Conservation (phyloP, 2,888 invertebrate genomes). For the Zaprionus lineosus region DNA sequence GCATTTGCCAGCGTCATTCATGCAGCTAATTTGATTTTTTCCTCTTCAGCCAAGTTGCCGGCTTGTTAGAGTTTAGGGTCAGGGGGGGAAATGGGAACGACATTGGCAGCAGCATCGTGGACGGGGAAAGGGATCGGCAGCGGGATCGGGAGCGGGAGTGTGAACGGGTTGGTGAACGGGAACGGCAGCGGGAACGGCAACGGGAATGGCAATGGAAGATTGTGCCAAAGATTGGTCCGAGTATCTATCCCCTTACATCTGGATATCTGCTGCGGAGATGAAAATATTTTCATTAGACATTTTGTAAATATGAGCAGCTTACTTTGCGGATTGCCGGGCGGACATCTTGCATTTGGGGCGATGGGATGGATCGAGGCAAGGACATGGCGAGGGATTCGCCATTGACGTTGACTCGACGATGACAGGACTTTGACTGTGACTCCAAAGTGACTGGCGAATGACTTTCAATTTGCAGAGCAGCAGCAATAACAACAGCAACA, state of each 20-base stretch:
- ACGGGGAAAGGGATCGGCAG: too few relatives aligned
- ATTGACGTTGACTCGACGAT: conserved; percentile 44
- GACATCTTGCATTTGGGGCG: conserved; percentile 25
- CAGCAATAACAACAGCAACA: conserved; percentile 4
- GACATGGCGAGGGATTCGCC: conserved; percentile 2
- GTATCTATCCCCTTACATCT: too few relatives aligned
- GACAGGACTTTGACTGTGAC: conserved; percentile 44
- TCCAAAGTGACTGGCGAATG: conserved; percentile 38
- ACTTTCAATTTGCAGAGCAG: conserved; percentile 22
- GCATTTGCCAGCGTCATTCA: conserved; percentile 69
- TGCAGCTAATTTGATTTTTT: conserved; percentile 73
- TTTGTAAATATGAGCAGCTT: conserved; percentile 74
- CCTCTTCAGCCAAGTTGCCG: conserved; percentile 34
- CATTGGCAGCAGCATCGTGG: too few relatives aligned
- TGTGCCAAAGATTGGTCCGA: too few relatives aligned
- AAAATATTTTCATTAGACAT: conserved; percentile 76
- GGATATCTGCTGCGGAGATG: conserved; percentile 31
- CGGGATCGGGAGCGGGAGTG: too few relatives aligned
- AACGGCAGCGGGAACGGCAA: too few relatives aligned
- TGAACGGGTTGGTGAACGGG: too few relatives aligned
- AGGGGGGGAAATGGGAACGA: too few relatives aligned
- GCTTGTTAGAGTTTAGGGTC: neutral
- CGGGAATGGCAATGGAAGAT: too few relatives aligned
- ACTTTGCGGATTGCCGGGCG: conserved; percentile 38
- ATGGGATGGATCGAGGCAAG: conserved; percentile 55